Conservation (phyloP, 2,888 invertebrate genomes). For the Pterobdella sp. region DNA sequence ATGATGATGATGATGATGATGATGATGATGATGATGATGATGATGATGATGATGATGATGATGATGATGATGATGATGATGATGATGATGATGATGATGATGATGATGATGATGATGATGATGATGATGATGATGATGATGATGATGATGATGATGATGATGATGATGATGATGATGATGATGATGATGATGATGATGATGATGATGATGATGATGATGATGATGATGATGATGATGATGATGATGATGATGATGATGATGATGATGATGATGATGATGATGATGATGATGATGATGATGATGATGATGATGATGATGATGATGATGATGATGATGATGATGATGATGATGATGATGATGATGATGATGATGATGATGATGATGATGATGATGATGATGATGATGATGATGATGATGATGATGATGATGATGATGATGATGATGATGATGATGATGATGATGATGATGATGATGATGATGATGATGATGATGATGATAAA, state of each 20-base stretch:
- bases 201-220: neutral
- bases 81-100: conserved; percentile 1
- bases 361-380: conserved; percentile 18
- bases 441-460: neutral
- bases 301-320: conserved; percentile 17
- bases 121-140: neutral
- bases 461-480: neutral
- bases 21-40: neutral
- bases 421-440: conserved; percentile 1
- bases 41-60: neutral
- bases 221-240: neutral
- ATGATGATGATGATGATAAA: neutral
- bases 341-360: conserved; percentile 26
- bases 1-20: conserved; percentile 1
- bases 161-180: conserved; percentile 12
- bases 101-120: neutral
- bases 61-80: conserved; percentile 1
- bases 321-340: conserved; percentile 24
- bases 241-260: conserved; percentile 2
- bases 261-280: conserved; percentile 30
- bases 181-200: neutral
- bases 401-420: neutral
- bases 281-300: conserved; percentile 20
- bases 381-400: neutral
- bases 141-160: neutral